Conservation (phyloP, 2,888 invertebrate species). For the Pammene fasciana region DNA sequence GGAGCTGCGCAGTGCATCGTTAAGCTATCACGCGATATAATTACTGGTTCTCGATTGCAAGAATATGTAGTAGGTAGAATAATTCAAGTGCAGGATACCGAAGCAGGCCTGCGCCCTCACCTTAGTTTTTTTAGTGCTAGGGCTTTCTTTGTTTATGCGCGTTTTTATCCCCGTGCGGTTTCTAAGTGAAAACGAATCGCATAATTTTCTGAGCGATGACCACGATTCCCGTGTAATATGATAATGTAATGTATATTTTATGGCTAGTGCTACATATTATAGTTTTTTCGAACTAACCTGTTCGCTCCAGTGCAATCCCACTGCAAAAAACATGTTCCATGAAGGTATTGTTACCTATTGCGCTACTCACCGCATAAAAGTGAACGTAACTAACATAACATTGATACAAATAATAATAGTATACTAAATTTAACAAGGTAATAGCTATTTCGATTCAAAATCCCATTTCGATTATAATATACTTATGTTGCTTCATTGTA, state of each 20-base stretch:
- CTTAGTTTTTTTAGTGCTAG: constrained; percentile 32
- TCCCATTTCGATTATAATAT: too few relatives aligned
- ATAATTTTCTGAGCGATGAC: constrained; percentile 80
- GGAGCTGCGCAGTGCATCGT: constrained; percentile 55
- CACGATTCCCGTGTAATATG: constrained; percentile 82
- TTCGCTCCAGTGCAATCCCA: constrained; percentile 67
- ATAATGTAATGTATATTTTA: constrained; percentile 81
- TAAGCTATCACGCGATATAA: constrained; percentile 56
- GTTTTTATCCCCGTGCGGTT: constrained; percentile 60
- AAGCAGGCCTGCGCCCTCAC: constrained; percentile 49
- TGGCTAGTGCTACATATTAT: constrained; percentile 72
- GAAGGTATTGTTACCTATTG: constrained; percentile 45
- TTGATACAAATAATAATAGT: not conserved
- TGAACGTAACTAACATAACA: not conserved
- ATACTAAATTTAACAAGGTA: not conserved
- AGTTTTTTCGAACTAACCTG: constrained; percentile 79
- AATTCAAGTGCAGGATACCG: constrained; percentile 48
- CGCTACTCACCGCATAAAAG: constrained; percentile 10
- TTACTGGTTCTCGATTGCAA: constrained; percentile 47
- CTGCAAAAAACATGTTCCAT: constrained; percentile 64
- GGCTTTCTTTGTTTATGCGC: constrained; percentile 31
- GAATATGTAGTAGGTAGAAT: constrained; percentile 43
- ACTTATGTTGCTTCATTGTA: too few relatives aligned
- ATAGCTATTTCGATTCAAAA: not conserved
- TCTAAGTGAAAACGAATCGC: constrained; percentile 77